A percentile compares a stretch with the other conserved stretches of the same genome.
These are phyloP conservation scores for Drosophila fungiperda DNA, from an alignment of 2,888 invertebrate genomes.

Conservation along the genomic window DNA sequence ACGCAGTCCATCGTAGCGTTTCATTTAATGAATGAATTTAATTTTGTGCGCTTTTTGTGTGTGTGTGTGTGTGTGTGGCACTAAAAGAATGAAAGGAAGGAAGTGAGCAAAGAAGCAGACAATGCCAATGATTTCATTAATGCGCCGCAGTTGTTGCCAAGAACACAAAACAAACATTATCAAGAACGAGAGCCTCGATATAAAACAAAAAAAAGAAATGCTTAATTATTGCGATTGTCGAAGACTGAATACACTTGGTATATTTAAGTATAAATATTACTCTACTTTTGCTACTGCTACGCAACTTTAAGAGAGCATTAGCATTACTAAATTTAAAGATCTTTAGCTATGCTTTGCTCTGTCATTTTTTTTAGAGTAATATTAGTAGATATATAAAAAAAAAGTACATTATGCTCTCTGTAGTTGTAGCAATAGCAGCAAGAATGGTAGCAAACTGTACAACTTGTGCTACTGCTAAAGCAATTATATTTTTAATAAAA, in stretches of 20 bases:
- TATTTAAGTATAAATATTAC: neutral
- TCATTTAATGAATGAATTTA: conserved; percentile 80
- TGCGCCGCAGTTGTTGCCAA: conserved; percentile 76
- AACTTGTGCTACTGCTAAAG: too few species aligned
- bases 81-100: conserved; percentile 67
- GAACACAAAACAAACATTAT: conserved; percentile 47
- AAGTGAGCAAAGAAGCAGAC: conserved; percentile 76
- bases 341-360: neutral
- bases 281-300: neutral
- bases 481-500: neutral
- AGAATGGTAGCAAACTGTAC: neutral
- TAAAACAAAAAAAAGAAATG: conserved; percentile 21
- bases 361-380: neutral
- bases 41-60: conserved; percentile 52
- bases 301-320: neutral
- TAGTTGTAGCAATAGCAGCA: neutral
- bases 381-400: neutral
- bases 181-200: conserved; percentile 30
- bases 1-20: conserved; percentile 40
- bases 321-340: neutral
- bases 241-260: conserved; percentile 25
- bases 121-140: conserved; percentile 81
- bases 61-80: conserved; percentile 24
- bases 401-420: neutral
- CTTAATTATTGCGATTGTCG: neutral